A percentile compares a stretch with the other conserved stretches of the same genome.
Conservation (phyloP, 2,888 invertebrate species). For the Hetaerina titia region DNA sequence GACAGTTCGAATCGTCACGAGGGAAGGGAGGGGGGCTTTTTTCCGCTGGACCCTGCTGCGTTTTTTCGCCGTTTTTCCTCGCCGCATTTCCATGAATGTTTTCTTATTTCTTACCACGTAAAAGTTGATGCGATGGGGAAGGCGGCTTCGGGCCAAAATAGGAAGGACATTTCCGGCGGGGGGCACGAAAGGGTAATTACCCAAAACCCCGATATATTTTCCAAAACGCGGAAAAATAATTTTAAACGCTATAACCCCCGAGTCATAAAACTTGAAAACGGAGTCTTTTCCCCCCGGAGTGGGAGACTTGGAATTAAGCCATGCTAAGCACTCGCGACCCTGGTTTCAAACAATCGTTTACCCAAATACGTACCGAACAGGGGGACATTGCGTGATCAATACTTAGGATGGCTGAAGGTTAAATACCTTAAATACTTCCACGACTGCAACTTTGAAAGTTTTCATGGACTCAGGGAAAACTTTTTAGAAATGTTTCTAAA, state of each 20-base stretch:
- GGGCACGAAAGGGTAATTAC: conserved; percentile 17
- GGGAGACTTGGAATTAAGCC: background rate
- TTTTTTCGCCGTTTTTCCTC: background rate
- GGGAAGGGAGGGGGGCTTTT: too few relatives aligned
- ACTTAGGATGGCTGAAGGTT: too few relatives aligned
- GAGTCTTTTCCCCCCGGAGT: too few relatives aligned
- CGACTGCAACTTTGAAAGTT: too few relatives aligned
- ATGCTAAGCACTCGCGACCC: background rate
- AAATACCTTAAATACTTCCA: too few relatives aligned
- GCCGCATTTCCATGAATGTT: background rate
- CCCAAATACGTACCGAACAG: background rate
- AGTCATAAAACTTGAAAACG: background rate
- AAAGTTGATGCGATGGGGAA: background rate
- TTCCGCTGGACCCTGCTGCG: too few relatives aligned
- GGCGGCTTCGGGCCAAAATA: background rate
- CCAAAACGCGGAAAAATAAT: background rate
- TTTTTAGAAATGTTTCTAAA: too few relatives aligned
- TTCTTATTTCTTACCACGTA: background rate
- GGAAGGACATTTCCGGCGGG: background rate
- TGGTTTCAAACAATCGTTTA: too few relatives aligned
- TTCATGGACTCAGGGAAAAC: too few relatives aligned
- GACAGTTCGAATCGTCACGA: too few relatives aligned
- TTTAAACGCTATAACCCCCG: background rate
- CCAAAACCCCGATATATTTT: background rate
- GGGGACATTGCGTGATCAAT: background rate